Evolutionary conservation across 1,140 invertebrate genomes (phyloP), one percentile per base, ranked within the genome.

Genomic region (Achroia grisella): DNA sequence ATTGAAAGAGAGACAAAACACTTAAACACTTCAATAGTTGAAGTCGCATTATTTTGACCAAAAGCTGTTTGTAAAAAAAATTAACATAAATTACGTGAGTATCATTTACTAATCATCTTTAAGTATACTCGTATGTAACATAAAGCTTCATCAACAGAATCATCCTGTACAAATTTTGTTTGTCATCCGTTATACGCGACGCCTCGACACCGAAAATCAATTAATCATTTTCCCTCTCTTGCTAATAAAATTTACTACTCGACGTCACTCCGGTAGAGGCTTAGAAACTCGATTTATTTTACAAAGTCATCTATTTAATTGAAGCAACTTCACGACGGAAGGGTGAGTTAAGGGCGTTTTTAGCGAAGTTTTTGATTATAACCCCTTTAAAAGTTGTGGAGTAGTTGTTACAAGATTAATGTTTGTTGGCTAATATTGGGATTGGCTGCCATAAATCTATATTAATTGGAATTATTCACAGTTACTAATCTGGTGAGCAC

Each of bases 301-400:
- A 43, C 51, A 71, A 70, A 68, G 62, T 70, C 71, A 72, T 70
- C 66, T 68, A 70, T 75, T 71, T 68, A 71, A 71, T 70, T 72
- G 69, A 62, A 61, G 61, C 48, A 68, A 70, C 59, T 70, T 65
- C 53, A 52, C 42, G 58, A 71, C 36, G 51, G 34, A 56, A 56
- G 56, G 40, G 42, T 44, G 35, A 23, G 17, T 23, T 23, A 6
- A 45, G 50, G 35, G 40, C 42, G 46, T 40, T 52, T 53, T 48
- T 28, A 14, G 32, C 23, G 40, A 57, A 42, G 44, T 62, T 45
- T 37, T 37, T 17, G 14, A n/a, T 23, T 23, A 41, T 40, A 44
- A 43, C 47, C 47, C 47, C 32, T 49, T 57, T 43, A 42, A 43
- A 54, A 57, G 54, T 54, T 42, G 17, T 23, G 6, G 17, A 23